Evolutionary conservation across 2,113 vertebrate species (phyloP), one percentile per base, ranked within the genome.

Genomic region (Rhea pennata): DNA sequence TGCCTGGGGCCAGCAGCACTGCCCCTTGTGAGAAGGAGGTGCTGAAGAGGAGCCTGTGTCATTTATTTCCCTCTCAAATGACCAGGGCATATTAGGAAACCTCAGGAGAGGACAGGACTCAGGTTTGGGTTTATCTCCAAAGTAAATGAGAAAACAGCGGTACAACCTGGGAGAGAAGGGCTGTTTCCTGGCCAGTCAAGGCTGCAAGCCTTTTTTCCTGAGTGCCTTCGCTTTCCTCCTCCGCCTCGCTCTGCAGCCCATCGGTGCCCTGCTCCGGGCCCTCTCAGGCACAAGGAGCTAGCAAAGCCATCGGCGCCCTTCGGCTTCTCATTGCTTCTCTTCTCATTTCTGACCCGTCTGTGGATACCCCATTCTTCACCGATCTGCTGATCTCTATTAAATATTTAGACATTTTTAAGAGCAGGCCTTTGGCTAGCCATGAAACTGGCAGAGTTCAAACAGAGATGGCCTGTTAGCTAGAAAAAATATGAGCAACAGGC

Each of bases 401-500:
- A 80, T 44, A 95, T 77, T 83, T 83, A 79, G 40, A 81, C 13
- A 91, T 46, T 80, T 91, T 89, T 90, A 81, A 88, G 64, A 84
- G 59, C 64, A 86, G 40, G 16, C 24, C 19, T 86, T 96, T 80
- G 81, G 29, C 61, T 48, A 75, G 73, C 61, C 44, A 82, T 44
- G 29, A 88, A 90, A 81, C 44, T 72, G 29, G 20, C 21, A 74
- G 46, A 66, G 51, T 82, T 93, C 73, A 62, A 93, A 75, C 48
- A 79, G 27, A 10, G 1, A 16, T 44, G n/a, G 20, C 26, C 26
- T 67, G 24, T 62, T 93, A 89, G 75, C 70, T 29, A 65, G 84
- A 71, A 84, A 59, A 29, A 54, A 80, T 46, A 53, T 44, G 46
- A 69, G 24, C 33, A 69, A 27, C 53, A 46, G 40, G 27, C 22